Evolutionary conservation across 1,140 invertebrate genomes (phyloP).

Genomic region (Lasaia peninsularis): DNA sequence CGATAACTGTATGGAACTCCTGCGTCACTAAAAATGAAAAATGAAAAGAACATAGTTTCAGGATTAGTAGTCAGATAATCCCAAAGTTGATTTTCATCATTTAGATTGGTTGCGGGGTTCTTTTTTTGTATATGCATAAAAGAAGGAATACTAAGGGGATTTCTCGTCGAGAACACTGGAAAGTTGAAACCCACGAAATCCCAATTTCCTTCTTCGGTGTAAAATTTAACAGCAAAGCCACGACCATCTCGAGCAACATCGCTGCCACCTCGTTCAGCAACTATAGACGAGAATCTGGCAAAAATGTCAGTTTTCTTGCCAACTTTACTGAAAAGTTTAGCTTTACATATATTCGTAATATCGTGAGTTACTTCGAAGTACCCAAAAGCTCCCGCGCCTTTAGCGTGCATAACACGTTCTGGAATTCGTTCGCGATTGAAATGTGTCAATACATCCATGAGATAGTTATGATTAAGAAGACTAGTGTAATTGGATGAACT

Average conservation of each 20-base stretch:
- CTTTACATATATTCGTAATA: slow-evolving; percentile 90
- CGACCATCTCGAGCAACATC: slow-evolving; percentile 84
- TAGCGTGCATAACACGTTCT: slow-evolving; percentile 95
- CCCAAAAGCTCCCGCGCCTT: slow-evolving; percentile 95
- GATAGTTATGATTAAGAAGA: slow-evolving; percentile 87
- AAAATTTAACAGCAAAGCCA: slow-evolving; percentile 74
- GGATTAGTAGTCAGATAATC: slow-evolving; percentile 90
- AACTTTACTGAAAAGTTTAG: slow-evolving; percentile 87
- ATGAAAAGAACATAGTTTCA: slow-evolving; percentile 83
- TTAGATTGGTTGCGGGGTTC: slow-evolving; percentile 83
- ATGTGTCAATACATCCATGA: slow-evolving; percentile 92
- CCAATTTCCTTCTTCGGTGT: slow-evolving; percentile 85
- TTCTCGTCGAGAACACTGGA: slow-evolving; percentile 84
- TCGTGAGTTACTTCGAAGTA: slow-evolving; percentile 96
- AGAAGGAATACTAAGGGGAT: slow-evolving; percentile 80
- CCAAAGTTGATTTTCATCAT: slow-evolving; percentile 91
- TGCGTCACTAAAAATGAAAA: slow-evolving; percentile 84
- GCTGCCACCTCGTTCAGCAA: slow-evolving; percentile 89
- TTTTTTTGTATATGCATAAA: slow-evolving; percentile 81
- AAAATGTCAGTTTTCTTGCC: slow-evolving; percentile 89
- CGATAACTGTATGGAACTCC: slow-evolving; percentile 91
- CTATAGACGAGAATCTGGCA: slow-evolving; percentile 87
- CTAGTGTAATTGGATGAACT: slow-evolving; percentile 56
- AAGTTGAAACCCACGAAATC: slow-evolving; percentile 86
- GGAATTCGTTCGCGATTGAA: slow-evolving; percentile 95